These are phyloP conservation scores for Hypotaenidia philippensis DNA, from an alignment of 2,797 vertebrate genomes.

Conservation along the genomic window DNA sequence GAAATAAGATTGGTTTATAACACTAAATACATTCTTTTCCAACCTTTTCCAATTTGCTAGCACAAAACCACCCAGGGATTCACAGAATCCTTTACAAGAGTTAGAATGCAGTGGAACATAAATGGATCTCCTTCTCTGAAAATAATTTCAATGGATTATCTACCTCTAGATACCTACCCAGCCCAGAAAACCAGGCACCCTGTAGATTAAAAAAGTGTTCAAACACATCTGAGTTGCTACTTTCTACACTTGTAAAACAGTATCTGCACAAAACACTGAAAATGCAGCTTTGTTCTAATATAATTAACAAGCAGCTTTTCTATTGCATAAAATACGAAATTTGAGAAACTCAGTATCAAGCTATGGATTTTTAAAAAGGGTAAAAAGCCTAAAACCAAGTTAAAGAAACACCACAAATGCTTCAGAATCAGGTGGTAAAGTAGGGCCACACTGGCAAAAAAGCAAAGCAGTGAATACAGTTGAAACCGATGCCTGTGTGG, in stretches of 20 bases:
- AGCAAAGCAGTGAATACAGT: not conserved
- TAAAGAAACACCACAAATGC: rapidly evolving
- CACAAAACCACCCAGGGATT: not conserved
- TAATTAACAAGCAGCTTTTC: not conserved
- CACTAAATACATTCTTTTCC: not conserved
- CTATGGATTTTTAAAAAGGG: not conserved
- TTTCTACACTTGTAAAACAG: not conserved
- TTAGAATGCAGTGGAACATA: not conserved
- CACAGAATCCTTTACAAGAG: not conserved
- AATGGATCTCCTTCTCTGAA: not conserved
- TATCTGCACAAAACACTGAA: not conserved
- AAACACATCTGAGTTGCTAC: not conserved
- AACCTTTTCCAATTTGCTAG: not conserved
- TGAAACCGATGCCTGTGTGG: not conserved
- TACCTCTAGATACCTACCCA: not conserved
- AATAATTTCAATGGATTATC: not conserved
- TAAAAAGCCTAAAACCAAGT: not conserved
- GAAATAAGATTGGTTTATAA: not conserved
- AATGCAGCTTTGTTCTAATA: not conserved
- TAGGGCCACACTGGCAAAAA: not conserved
- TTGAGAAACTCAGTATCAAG: not conserved
- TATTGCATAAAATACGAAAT: not conserved
- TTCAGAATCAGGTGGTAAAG: not conserved
- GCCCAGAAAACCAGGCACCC: not conserved
- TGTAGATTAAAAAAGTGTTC: not conserved